Evolutionary conservation across 2,797 vertebrate genomes (phyloP), one percentile per base, ranked within the genome.

Genomic region (Acomys russatus): DNA sequence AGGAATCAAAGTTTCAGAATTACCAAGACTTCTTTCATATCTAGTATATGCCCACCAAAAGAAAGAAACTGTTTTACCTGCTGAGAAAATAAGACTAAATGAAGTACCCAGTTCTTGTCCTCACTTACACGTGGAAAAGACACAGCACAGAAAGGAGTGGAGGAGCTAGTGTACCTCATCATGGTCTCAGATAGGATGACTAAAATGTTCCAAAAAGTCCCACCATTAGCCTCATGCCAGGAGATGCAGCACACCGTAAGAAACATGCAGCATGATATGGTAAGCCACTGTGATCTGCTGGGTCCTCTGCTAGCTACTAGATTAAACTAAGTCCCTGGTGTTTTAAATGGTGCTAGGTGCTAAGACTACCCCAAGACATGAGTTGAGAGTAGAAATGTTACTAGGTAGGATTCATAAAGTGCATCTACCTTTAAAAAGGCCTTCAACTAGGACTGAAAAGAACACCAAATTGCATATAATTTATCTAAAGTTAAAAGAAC

Each of bases 361-460:
- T 79, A 77, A 70, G 33, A 93, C 74, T 74, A 82, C 4, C 3
- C 44, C 44, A 73, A 88, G 76, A 71, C 70, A 89, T 94, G 61
- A 88, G 44, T 59, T 18, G 25, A 2, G 77, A 0, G 8, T 15
- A 54, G 54, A 78, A 79, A 66, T 71, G 87, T 49, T 71, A 44
- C 14, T 9, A 70, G 49, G 54, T 44, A 76, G 87, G 30, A 92
- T 88, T 95, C 84, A 84, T 83, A 64, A 88, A 95, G 88, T 56
- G 30, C 3, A 64, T 25, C 71, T 25, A 54, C 9, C 49, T 95
- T 95, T 96, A 96, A 93, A 14, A 3, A 90, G 49, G 59, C 20
- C 85, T 93, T 86, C 83, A 94, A 90, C 92, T 80, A 95, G 91
- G 38, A 33, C 4, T 64, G 88, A 59, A 73, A 74, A 68, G 73